Evolutionary conservation across 2,888 invertebrate species (phyloP).

Genomic region (Copidosoma aretas): DNA sequence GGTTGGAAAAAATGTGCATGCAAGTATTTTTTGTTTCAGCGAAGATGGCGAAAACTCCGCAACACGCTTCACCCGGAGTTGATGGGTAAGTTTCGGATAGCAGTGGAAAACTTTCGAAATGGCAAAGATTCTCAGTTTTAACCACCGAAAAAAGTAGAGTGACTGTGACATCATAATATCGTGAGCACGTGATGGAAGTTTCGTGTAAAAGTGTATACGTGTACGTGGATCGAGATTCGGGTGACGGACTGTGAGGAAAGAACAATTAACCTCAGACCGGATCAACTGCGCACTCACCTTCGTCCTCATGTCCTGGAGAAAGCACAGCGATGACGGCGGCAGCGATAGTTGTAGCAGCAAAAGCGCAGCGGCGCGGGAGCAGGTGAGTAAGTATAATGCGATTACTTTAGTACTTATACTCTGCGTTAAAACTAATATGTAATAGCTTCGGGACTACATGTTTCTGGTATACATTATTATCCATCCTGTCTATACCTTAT

Average conservation of each 20-base stretch:
- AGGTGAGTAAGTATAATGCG: slow-evolving; percentile 50
- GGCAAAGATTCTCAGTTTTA: too few species aligned
- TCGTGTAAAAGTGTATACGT: too few species aligned
- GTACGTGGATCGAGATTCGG: too few species aligned
- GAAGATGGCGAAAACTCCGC: slow-evolving; percentile 3
- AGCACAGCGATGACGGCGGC: slow-evolving; percentile 31
- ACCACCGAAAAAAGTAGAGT: too few species aligned
- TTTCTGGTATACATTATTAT: slow-evolving; percentile 2
- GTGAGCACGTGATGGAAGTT: not conserved
- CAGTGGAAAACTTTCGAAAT: too few species aligned
- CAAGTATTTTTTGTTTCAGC: not conserved
- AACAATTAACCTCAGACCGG: slow-evolving; percentile 30
- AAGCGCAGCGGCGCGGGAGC: slow-evolving; percentile 15
- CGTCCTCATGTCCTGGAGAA: slow-evolving; percentile 64
- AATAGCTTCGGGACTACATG: slow-evolving; percentile 15
- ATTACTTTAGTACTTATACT: slow-evolving; percentile 45
- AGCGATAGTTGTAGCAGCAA: not conserved
- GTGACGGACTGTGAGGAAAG: slow-evolving; percentile 19
- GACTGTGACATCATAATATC: too few species aligned
- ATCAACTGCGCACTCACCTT: slow-evolving; percentile 59
- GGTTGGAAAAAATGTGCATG: not conserved
- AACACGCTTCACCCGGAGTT: too few species aligned
- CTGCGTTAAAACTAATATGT: slow-evolving; percentile 30
- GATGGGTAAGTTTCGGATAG: too few species aligned
- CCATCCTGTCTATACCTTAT: too few species aligned